Evolutionary conservation across 2,797 vertebrate species (phyloP), one percentile per base, ranked within the genome.

Genomic region (Pempheris klunzingeri): DNA sequence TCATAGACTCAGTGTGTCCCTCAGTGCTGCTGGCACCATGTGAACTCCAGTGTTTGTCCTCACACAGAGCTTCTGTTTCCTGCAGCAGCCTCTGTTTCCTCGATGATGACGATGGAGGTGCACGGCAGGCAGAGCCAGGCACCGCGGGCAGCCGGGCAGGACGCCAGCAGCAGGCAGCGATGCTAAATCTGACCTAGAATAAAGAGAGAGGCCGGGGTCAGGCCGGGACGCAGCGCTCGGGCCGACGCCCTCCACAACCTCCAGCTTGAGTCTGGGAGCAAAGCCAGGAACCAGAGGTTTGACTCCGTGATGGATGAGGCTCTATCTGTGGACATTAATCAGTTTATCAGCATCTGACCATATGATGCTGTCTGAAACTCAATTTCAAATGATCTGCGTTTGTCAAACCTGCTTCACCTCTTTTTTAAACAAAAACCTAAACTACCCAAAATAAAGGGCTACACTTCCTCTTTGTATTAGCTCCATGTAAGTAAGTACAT

Each of bases 21-120:
- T 69, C 17, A 7, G 30, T 55, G 67, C 52, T 44, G 67, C 36
- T 65, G 49, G 41, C 62, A 65, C 44, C 30, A 22, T 75, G 67
- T 74, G 52, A 53, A 43, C 24, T 34, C 39, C 80, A 78, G 54
- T 78, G 77, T 79, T 84, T 47, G 43, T 76, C 58, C 18, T 54
- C 83, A 84, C 70, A 84, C 71, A 65, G 80, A 77, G 78, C 77
- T 78, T 77, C 78, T 89, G 77, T 90, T 88, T 82, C 79, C 62
- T 83, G 80, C 74, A 28, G 72, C 77, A 69, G 77, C 80, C 72
- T 71, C 69, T 71, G 81, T 64, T 86, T 88, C 84, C 81, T 84
- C 15, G 32, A 34, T 22, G 63, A 52, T 30, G 78, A 64, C 28
- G 74, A 76, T 55, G 73, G 80, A 64, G 63, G 77, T 60, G 7